These are phyloP conservation scores for Stichopus chloronotus DNA, from an alignment of 35 echinoderm and acorn worm genomes.

Conservation along the genomic window DNA sequence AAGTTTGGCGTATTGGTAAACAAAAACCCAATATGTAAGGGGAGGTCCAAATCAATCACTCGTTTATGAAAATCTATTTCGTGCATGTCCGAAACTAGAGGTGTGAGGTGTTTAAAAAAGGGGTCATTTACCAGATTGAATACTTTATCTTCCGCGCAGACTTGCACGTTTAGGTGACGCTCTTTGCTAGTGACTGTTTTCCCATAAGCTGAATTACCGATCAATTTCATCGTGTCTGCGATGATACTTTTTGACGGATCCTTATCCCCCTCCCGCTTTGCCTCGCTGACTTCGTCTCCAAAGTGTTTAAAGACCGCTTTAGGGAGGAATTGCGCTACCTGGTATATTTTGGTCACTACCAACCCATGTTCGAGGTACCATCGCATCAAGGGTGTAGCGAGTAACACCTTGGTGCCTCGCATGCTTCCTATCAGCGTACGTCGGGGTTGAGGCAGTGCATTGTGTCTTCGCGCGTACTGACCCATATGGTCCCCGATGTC, in stretches of 20 bases:
- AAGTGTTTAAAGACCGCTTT: constrained; percentile 49
- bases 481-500: constrained; percentile 34
- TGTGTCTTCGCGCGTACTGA: background rate
- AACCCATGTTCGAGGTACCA: background rate
- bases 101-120: constrained; percentile 41
- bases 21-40: constrained; percentile 56
- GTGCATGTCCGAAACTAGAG: background rate
- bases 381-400: constrained; percentile 31
- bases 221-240: constrained; percentile 66
- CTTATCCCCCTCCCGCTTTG: constrained; percentile 30
- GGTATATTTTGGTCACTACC: constrained; percentile 29
- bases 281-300: background rate
- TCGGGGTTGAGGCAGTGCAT: constrained; percentile 1
- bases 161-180: constrained; percentile 32
- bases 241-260: constrained; percentile 67
- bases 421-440: constrained; percentile 59
- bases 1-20: background rate
- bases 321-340: constrained; percentile 26
- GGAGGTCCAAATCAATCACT: constrained; percentile 39
- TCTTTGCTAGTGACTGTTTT: constrained; percentile 65
- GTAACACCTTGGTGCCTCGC: constrained; percentile 30
- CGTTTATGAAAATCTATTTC: constrained; percentile 46
- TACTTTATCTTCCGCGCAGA: constrained; percentile 5
- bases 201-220: constrained; percentile 65
- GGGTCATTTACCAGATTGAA: constrained; percentile 29